Evolutionary conservation across 2,797 vertebrate genomes (phyloP).

Genomic region (Pristis pectinata): DNA sequence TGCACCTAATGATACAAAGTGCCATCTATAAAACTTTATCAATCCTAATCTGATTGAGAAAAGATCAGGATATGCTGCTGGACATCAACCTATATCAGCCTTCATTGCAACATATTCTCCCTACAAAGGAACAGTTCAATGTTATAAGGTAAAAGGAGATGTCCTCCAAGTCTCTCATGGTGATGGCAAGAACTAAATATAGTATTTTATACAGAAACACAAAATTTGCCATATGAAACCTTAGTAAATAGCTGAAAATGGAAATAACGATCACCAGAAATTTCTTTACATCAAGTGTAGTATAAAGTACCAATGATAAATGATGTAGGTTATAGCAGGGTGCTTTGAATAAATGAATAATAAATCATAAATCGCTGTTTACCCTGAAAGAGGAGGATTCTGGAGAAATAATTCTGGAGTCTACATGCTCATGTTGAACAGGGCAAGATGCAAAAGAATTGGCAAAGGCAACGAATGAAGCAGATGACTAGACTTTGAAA

Average conservation of each 20-base stretch:
- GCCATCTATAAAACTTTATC: neutral
- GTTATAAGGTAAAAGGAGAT: neutral
- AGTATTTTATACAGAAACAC: neutral
- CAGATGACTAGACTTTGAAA: too few relatives aligned
- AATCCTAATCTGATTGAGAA: neutral
- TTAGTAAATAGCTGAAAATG: neutral
- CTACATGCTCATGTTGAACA: too few relatives aligned
- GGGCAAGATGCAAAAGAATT: too few relatives aligned
- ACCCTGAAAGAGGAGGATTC: too few relatives aligned
- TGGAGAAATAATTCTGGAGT: too few relatives aligned
- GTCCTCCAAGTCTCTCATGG: neutral
- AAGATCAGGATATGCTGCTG: neutral
- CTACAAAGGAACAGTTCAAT: neutral
- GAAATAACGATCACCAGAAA: neutral
- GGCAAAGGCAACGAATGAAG: too few relatives aligned
- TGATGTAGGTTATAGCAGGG: too few relatives aligned
- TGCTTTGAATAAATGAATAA: too few relatives aligned
- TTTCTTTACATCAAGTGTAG: neutral
- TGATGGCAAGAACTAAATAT: neutral
- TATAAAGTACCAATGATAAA: too few relatives aligned
- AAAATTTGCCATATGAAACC: neutral
- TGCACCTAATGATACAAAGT: neutral
- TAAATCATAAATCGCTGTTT: too few relatives aligned
- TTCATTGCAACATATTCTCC: neutral
- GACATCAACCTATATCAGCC: neutral